Evolutionary conservation across 2,113 vertebrate genomes (phyloP).

Genomic region (Epinephelus moara): DNA sequence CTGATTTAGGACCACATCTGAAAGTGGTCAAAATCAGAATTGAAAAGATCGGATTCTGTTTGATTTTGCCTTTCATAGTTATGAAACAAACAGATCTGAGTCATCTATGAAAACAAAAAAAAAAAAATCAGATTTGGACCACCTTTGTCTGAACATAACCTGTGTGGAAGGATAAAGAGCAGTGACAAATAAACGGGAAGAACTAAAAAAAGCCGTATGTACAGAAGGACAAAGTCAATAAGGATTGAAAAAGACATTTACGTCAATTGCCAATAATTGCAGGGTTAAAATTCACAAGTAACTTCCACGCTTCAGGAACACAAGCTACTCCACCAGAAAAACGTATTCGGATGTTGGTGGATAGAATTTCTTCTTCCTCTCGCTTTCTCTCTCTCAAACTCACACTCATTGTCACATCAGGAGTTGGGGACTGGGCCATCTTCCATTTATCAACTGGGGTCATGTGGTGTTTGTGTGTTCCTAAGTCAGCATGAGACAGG

Average conservation of each 20-base stretch:
- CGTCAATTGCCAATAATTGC: background rate
- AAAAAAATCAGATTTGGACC: too few species aligned
- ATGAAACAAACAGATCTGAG: too few species aligned
- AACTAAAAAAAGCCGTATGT: background rate
- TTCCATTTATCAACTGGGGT: conserved; percentile 75
- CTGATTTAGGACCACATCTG: too few species aligned
- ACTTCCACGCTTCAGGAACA: background rate
- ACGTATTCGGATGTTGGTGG: background rate
- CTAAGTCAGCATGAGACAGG: conserved; percentile 73
- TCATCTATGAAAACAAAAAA: too few species aligned
- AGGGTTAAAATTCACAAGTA: background rate
- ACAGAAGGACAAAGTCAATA: background rate
- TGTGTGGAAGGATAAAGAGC: background rate
- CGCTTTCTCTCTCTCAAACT: conserved; percentile 47
- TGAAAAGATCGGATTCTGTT: too few species aligned
- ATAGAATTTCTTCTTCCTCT: conserved; percentile 23
- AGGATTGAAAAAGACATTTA: background rate
- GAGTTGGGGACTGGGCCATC: conserved; percentile 66
- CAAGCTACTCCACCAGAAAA: background rate
- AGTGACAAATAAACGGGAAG: background rate
- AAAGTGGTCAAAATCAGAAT: too few species aligned
- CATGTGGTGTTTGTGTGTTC: conserved; percentile 74
- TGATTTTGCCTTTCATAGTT: too few species aligned
- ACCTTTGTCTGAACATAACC: too few species aligned
- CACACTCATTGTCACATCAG: conserved; percentile 65